Percentiles rank a stretch among this genome's conserved stretches.
Conservation (phyloP, 1,140 invertebrate genomes). For the Armadillidium nasatum region DNA sequence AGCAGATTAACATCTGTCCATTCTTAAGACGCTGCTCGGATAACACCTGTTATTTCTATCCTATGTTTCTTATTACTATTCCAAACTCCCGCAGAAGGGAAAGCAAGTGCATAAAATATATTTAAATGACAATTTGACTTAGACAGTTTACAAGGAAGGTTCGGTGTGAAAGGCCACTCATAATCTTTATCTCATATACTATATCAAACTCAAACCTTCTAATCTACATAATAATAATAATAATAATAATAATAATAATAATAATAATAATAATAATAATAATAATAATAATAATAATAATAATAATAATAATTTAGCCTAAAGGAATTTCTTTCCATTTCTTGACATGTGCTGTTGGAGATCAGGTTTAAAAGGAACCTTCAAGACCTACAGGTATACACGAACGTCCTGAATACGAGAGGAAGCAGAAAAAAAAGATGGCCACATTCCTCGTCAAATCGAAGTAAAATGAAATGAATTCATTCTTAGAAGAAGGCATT, state of each 20-base stretch:
- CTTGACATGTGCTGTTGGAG: not conserved
- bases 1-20: not conserved
- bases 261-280: no score
- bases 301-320: not conserved
- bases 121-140: no score
- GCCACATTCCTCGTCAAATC: conserved; percentile 8
- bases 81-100: no score
- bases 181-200: no score
- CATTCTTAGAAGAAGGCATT: not conserved
- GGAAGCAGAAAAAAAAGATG: not conserved
- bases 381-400: not conserved
- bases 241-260: no score
- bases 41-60: not conserved
- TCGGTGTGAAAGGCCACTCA: no score
- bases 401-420: not conserved
- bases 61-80: no score
- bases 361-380: not conserved
- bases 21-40: not conserved
- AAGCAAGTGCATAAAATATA: no score
- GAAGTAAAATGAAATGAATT: conserved; percentile 7
- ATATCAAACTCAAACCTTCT: no score
- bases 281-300: no score
- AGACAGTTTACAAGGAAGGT: no score
- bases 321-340: not conserved
- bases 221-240: no score